phyloP scores from a whole-genome alignment of 1,140 invertebrate genomes.

The Drosophila watanabei region DNA sequence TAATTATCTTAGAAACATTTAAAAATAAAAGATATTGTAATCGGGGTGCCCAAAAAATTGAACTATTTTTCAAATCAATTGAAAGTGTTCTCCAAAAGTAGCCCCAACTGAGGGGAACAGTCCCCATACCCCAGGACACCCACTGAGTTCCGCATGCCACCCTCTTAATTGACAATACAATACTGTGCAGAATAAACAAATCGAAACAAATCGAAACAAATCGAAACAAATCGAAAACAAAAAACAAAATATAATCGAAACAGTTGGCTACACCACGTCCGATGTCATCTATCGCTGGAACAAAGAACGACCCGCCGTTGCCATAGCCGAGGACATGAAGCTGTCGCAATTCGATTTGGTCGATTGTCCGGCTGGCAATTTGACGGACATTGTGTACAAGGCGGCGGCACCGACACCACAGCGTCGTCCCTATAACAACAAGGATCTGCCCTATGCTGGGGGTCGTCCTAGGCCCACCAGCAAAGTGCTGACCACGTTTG shows the following conservation, averaged over 20 bases:
- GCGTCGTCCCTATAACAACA: constrained; percentile 55
- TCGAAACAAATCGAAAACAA: constrained; percentile 12
- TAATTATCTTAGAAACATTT: neutral
- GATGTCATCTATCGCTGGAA: constrained; percentile 96
- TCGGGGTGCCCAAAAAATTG: rapidly evolving
- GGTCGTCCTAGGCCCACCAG: constrained; percentile 47
- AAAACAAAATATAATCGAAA: constrained; percentile 28
- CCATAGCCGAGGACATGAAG: constrained; percentile 94
- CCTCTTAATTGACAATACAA: constrained; percentile 39
- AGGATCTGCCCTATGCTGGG: constrained; percentile 50
- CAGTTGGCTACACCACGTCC: constrained; percentile 93
- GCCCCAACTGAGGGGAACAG: neutral
- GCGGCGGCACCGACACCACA: constrained; percentile 66
- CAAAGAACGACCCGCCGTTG: constrained; percentile 89
- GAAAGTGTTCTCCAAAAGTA: neutral
- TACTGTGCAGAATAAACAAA: constrained; percentile 15
- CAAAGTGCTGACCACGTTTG: constrained; percentile 77
- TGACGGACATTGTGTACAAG: constrained; percentile 87
- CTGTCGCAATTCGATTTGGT: constrained; percentile 94
- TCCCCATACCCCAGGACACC: neutral
- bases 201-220: no score
- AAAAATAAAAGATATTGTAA: neutral
- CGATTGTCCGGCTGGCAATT: constrained; percentile 91
- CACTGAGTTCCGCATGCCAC: constrained; percentile 11
- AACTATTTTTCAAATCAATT: neutral